Percentiles rank a stretch among this genome's conserved stretches.
These are phyloP conservation scores for Idaea straminata DNA, from an alignment of 2,888 invertebrate genomes.

Conservation along the genomic window DNA sequence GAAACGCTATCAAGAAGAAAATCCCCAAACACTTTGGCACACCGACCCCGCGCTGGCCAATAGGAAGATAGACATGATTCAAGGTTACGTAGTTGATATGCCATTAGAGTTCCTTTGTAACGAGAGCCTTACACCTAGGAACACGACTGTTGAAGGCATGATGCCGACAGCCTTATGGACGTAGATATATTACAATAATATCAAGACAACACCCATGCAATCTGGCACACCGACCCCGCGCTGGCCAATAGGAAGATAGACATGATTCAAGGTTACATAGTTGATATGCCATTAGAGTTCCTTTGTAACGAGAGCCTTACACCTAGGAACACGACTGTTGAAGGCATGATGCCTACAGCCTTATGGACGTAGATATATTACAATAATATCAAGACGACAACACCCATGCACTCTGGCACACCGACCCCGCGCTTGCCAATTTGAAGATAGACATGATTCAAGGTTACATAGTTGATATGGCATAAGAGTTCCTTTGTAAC, in stretches of 20 bases:
- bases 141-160: slow-evolving; percentile 92
- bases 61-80: slow-evolving; percentile 85
- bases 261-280: slow-evolving; percentile 90
- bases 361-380: slow-evolving; percentile 95
- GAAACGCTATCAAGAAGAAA: slow-evolving; percentile 86
- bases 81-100: slow-evolving; percentile 93
- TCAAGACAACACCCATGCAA: slow-evolving; percentile 75
- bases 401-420: slow-evolving; percentile 83
- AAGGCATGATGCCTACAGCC: slow-evolving; percentile 94
- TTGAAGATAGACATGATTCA: slow-evolving; percentile 86
- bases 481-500: slow-evolving; percentile 92
- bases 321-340: slow-evolving; percentile 90
- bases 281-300: slow-evolving; percentile 93
- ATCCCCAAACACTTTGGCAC: slow-evolving; percentile 83
- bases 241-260: slow-evolving; percentile 82
- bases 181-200: slow-evolving; percentile 43
- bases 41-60: slow-evolving; percentile 87
- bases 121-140: slow-evolving; percentile 91
- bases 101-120: slow-evolving; percentile 94
- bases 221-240: slow-evolving; percentile 87
- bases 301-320: slow-evolving; percentile 92
- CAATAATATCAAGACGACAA: slow-evolving; percentile 86
- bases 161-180: slow-evolving; percentile 97
- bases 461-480: slow-evolving; percentile 94
- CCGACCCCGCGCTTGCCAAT: slow-evolving; percentile 86